Evolutionary conservation across 2,888 invertebrate species (phyloP), one percentile per base, ranked within the genome.

Genomic region (Sinopyrophorus schimmeli): DNA sequence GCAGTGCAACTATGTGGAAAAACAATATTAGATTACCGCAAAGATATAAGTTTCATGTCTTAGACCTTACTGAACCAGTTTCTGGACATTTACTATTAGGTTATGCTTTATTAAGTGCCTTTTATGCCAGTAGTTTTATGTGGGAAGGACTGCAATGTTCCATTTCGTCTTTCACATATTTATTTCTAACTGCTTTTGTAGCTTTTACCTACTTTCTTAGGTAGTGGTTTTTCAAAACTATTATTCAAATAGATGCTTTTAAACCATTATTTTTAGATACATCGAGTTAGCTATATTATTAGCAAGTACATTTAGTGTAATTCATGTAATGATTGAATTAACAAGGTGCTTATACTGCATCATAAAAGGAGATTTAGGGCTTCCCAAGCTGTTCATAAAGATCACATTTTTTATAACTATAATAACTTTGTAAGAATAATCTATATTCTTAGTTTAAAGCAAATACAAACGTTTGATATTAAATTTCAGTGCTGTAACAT

Each of bases 41-140:
- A 38, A 59, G 61, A 21, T 24, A 43, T n/a, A 47, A 40, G 6
- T 41, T 61, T 31, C 28, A 44, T 2, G 15, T 47, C 10, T 54
- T 59, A 26, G 55, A 56, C 15, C 54, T 58, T 7, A 48, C 49
- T 5, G 55, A 61, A 14, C 59, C 63, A 11, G 18, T 47, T 23
- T 47, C 64, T 4, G 56, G 60, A 3, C 63, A 66, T 43, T 57
- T 66, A 10, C 44, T 66, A 11, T 50, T 69, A 32, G 68, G 69
- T 11, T 65, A 67, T 42, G 63, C 64, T 16, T 44, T 70, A 21
- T 56, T 70, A 32, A 61, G 61, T 21, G 64, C 67, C 6, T 71
- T 67, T 55, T 69, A 66, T 51, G 56, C 66, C 7, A 68, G 68
- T 41, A 64, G 64, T 26, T 57, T 60, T 7, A 46, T 66, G 20